Percentiles rank a stretch among this genome's conserved stretches.
Conservation (phyloP, 2,113 vertebrate genomes). For the Carassius auratus region DNA sequence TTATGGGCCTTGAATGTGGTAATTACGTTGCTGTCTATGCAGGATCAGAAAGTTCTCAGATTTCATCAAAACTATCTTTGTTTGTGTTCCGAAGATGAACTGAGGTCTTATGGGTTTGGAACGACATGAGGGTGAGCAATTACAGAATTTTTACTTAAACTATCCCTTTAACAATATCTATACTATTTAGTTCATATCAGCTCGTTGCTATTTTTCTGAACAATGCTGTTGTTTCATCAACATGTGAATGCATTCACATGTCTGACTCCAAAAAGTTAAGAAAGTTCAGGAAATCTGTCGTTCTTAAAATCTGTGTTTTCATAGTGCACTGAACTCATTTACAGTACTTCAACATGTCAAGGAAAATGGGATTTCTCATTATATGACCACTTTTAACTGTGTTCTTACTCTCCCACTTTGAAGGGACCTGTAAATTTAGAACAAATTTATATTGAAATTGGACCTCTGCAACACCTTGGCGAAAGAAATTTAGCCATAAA, state of each 20-base stretch:
- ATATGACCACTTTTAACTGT: not conserved
- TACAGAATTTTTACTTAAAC: no score
- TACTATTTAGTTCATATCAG: not conserved
- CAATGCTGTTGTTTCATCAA: not conserved
- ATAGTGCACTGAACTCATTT: not conserved
- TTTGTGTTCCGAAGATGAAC: no score
- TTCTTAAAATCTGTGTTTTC: not conserved
- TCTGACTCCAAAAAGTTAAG: not conserved
- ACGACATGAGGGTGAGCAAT: no score
- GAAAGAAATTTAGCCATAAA: not conserved
- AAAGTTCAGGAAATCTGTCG: not conserved
- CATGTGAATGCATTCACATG: not conserved
- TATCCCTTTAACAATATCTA: not conserved
- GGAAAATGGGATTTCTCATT: not conserved
- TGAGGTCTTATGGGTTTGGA: no score
- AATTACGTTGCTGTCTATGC: no score
- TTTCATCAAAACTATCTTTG: no score
- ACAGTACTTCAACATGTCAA: not conserved
- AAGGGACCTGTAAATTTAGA: not conserved
- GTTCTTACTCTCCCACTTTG: not conserved
- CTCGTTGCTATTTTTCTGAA: not conserved
- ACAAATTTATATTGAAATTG: not conserved
- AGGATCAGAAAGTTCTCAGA: no score
- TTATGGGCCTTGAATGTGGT: no score
- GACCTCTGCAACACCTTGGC: not conserved